phyloP scores from a whole-genome alignment of 2,888 invertebrate species.

The Baccha elongata region DNA sequence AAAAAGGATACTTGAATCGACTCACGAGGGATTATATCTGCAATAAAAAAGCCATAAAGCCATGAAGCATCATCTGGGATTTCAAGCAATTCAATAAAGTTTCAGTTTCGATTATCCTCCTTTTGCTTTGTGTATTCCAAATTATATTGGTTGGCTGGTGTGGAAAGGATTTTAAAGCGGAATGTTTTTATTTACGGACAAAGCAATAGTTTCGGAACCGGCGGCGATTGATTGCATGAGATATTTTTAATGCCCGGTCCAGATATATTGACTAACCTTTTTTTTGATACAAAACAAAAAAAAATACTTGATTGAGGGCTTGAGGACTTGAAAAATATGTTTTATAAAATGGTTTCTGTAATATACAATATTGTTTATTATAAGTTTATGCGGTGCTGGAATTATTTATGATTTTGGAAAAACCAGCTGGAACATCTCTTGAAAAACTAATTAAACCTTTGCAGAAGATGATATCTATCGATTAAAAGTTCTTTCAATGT shows the following conservation, averaged over 20 bases:
- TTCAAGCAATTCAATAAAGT: slow-evolving; percentile 60
- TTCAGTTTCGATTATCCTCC: slow-evolving; percentile 37
- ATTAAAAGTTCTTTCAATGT: no score
- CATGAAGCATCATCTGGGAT: slow-evolving; percentile 66
- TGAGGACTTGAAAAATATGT: no score
- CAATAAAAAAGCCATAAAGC: slow-evolving; percentile 41
- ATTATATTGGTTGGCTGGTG: not conserved
- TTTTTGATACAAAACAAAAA: no score
- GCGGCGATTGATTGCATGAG: slow-evolving; percentile 30
- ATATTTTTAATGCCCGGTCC: slow-evolving; percentile 1
- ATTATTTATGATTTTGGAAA: no score
- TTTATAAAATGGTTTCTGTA: no score
- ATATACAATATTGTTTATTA: no score
- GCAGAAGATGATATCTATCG: no score
- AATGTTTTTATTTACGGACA: slow-evolving; percentile 30
- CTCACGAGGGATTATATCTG: slow-evolving; percentile 59
- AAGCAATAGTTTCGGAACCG: slow-evolving; percentile 35
- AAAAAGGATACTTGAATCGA: slow-evolving; percentile 27
- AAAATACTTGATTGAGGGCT: no score
- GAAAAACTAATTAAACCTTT: no score
- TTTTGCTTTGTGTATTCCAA: not conserved
- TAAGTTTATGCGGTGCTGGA: no score
- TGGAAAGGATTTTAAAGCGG: slow-evolving; percentile 20
- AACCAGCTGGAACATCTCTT: no score
- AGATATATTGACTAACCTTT: not conserved